Conservation (phyloP, 1,140 invertebrate species). For the Drosophila lowei region DNA sequence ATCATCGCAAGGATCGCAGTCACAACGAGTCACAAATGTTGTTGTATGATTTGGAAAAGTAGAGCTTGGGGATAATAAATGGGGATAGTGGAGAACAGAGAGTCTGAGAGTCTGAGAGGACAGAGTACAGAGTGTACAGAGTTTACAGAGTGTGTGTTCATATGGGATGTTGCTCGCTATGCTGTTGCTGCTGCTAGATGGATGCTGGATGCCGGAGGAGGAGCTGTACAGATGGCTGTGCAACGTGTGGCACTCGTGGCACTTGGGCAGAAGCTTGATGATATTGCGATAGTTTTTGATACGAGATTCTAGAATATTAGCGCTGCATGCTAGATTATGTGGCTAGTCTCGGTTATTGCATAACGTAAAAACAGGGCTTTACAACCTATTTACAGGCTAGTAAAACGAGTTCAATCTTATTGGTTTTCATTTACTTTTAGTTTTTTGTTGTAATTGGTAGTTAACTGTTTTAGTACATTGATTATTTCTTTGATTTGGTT, state of each 20-base stretch:
- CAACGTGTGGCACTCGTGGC: conserved; percentile 1
- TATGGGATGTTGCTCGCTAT: too few species aligned
- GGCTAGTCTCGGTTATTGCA: conserved; percentile 67
- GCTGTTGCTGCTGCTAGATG: too few species aligned
- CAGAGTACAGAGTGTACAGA: too few species aligned
- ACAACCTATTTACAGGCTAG: conserved; percentile 83
- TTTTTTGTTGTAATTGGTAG: conserved; percentile 30
- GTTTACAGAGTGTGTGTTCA: too few species aligned
- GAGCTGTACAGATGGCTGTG: too few species aligned
- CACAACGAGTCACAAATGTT: too few species aligned
- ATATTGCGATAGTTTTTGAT: conserved; percentile 65
- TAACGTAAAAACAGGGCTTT: conserved; percentile 83
- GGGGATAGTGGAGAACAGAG: too few species aligned
- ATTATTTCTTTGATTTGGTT: conserved; percentile 28
- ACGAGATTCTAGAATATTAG: conserved; percentile 81
- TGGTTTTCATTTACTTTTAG: conserved; percentile 27
- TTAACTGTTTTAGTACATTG: conserved; percentile 13
- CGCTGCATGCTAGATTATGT: conserved; percentile 74
- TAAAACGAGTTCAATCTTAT: conserved; percentile 82
- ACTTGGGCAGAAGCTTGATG: conserved; percentile 41
- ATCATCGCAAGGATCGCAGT: background rate
- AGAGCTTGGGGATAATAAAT: too few species aligned
- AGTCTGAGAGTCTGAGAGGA: too few species aligned
- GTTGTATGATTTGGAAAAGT: too few species aligned
- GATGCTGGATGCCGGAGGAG: too few species aligned